Evolutionary conservation across 2,113 vertebrate genomes (phyloP).

Genomic region (Pterocles orientalis): DNA sequence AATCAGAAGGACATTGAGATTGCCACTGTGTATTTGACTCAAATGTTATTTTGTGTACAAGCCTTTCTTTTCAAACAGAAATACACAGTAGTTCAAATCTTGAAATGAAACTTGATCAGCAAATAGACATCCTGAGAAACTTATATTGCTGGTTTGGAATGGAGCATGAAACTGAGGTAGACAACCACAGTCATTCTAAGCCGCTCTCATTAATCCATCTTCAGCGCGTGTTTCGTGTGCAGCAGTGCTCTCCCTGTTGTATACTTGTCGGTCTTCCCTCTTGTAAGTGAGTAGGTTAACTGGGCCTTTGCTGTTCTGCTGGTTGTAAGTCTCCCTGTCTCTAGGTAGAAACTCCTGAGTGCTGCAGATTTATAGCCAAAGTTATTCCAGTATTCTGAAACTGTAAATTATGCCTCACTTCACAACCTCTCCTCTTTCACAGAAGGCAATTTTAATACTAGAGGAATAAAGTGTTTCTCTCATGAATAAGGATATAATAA

Average conservation of each 20-base stretch:
- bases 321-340: not conserved
- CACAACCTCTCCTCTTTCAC: not conserved
- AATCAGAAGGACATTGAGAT: not conserved
- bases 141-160: not conserved
- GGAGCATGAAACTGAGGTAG: not conserved
- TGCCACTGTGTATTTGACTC: not conserved
- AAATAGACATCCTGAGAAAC: not conserved
- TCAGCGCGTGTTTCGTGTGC: not conserved
- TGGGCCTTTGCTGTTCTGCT: not conserved
- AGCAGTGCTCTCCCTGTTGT: not conserved
- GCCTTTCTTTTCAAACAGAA: not conserved
- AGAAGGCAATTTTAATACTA: slow-evolving; percentile 3
- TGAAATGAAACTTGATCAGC: not conserved
- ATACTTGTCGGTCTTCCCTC: not conserved
- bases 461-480: not conserved
- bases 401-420: not conserved
- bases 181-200: not conserved
- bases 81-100: not conserved
- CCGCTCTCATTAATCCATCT: not conserved
- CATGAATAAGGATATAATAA: slow-evolving; percentile 5
- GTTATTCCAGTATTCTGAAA: slow-evolving; percentile 15
- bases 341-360: not conserved
- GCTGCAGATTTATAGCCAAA: not conserved
- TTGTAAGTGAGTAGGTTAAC: not conserved
- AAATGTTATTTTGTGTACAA: not conserved